Evolutionary conservation across 2,888 invertebrate genomes (phyloP).

Genomic region (Hypsopygia costalis): DNA sequence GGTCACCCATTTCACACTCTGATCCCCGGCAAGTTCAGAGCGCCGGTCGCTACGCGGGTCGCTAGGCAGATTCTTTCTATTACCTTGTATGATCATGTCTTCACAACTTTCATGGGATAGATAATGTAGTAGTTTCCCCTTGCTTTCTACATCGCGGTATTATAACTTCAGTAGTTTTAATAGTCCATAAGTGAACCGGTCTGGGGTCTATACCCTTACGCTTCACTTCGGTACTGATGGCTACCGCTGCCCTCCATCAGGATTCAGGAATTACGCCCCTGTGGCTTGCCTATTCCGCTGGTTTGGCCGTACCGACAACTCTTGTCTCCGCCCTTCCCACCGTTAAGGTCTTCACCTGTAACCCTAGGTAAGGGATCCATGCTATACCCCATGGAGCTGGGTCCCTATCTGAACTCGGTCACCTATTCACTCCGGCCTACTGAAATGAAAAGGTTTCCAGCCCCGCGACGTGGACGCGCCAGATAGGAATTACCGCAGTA

Average conservation of each 20-base stretch:
- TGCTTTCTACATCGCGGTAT: slow-evolving; percentile 3
- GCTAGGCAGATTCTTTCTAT: background rate
- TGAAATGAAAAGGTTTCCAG: too few species aligned
- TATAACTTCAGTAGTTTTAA: too few species aligned
- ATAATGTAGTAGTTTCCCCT: slow-evolving; percentile 6
- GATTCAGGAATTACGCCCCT: slow-evolving; percentile 7
- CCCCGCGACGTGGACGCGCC: too few species aligned
- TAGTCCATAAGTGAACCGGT: too few species aligned
- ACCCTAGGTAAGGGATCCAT: background rate
- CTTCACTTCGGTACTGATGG: slow-evolving; percentile 5
- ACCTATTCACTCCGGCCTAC: too few species aligned
- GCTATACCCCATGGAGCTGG: too few species aligned
- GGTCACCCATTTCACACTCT: background rate
- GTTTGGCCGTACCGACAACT: too few species aligned
- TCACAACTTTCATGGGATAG: too few species aligned
- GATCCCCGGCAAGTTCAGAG: slow-evolving; percentile 11
- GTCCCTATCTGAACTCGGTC: too few species aligned
- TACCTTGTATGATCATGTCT: too few species aligned
- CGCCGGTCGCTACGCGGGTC: slow-evolving; percentile 6
- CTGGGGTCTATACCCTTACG: background rate
- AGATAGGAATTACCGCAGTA: too few species aligned
- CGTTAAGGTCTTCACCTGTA: background rate
- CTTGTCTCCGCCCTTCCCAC: background rate
- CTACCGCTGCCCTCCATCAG: slow-evolving; percentile 10
- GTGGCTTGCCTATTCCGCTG: slow-evolving; percentile 8